Conservation (phyloP, 23 tunicate genomes). For the Clavelina lepadiformis region DNA sequence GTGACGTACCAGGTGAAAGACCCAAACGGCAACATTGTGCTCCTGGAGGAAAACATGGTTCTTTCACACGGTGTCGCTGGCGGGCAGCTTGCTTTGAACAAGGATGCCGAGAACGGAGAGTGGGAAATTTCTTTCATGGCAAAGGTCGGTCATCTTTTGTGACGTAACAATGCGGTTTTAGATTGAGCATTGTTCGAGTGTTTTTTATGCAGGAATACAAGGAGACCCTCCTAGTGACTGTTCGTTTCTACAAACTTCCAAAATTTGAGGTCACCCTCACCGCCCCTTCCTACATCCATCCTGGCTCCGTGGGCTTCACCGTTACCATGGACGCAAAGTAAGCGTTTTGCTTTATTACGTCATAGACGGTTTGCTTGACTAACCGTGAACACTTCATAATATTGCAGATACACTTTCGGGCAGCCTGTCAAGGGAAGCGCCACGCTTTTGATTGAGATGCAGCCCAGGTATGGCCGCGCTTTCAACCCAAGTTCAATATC, state of each 20-base stretch:
- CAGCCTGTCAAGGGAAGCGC: constrained; percentile 20
- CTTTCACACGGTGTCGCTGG: constrained; percentile 38
- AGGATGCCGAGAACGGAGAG: constrained; percentile 23
- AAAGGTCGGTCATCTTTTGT: constrained; percentile 7
- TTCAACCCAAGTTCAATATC: background rate
- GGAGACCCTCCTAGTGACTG: constrained; percentile 23
- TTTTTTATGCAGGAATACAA: constrained; percentile 33
- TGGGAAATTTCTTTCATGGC: constrained; percentile 4
- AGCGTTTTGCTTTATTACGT: background rate
- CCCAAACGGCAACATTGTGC: constrained; percentile 24
- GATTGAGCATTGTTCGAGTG: background rate
- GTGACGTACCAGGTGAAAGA: constrained; percentile 33
- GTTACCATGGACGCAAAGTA: constrained; percentile 30
- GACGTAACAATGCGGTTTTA: too few species aligned
- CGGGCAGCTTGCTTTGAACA: constrained; percentile 19
- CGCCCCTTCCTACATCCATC: constrained; percentile 33
- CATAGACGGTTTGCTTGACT: too few species aligned
- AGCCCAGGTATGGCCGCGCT: background rate
- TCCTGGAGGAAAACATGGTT: background rate
- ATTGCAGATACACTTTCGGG: constrained; percentile 31
- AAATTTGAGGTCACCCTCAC: constrained; percentile 68
- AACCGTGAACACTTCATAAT: too few species aligned
- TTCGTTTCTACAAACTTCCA: constrained; percentile 66
- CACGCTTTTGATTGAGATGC: background rate
- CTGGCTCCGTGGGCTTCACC: constrained; percentile 25